Conservation (phyloP, 2,888 invertebrate genomes). For the Cataglyphis albicans region DNA sequence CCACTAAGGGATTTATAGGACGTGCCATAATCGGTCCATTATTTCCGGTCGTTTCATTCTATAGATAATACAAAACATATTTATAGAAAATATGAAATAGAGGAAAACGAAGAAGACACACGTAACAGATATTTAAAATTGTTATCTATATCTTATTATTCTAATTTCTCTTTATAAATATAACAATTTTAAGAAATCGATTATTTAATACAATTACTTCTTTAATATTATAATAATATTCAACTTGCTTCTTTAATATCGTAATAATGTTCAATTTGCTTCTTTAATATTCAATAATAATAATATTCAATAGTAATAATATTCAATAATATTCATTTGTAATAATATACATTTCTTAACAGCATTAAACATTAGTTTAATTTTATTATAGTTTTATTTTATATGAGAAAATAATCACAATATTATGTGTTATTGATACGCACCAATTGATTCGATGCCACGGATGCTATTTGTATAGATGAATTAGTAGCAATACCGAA, state of each 20-base stretch:
- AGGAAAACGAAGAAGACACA: not conserved
- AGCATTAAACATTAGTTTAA: not conserved
- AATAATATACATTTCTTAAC: not conserved
- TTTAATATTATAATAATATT: not conserved
- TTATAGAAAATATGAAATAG: not conserved
- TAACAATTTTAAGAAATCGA: not conserved
- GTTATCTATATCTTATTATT: not conserved
- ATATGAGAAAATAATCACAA: not conserved
- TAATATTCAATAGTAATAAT: no score
- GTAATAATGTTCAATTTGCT: not conserved
- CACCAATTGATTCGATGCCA: slow-evolving; percentile 82
- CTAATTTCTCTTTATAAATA: not conserved
- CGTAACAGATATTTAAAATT: not conserved
- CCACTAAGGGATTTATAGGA: slow-evolving; percentile 79
- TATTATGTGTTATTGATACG: slow-evolving; percentile 46
- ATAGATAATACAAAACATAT: slow-evolving; percentile 16
- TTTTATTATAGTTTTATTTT: not conserved
- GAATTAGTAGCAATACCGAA: slow-evolving; percentile 83
- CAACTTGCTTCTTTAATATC: not conserved
- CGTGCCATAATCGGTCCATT: slow-evolving; percentile 71
- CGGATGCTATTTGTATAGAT: slow-evolving; percentile 81
- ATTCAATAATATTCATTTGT: no score
- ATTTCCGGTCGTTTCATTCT: slow-evolving; percentile 78
- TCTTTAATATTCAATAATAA: no score
- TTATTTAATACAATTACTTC: not conserved